Conservation (phyloP, 1,140 invertebrate species). For the Ostrea edulis region DNA sequence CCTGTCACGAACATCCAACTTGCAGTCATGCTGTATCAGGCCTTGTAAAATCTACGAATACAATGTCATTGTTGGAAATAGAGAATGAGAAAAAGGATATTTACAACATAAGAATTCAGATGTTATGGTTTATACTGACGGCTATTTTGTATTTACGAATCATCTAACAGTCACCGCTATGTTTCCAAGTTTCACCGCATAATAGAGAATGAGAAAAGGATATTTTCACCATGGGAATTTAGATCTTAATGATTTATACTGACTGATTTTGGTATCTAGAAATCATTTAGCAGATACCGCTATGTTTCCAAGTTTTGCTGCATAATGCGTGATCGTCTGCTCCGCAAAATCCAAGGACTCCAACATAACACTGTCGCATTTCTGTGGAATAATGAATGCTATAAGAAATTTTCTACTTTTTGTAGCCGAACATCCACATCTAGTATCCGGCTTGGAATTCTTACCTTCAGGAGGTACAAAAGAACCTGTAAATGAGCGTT, state of each 20-base stretch:
- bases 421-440: neutral
- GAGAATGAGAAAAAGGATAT: neutral
- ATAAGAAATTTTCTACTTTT: neutral
- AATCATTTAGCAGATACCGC: slow-evolving; percentile 29
- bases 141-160: neutral
- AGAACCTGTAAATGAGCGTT: slow-evolving; percentile 42
- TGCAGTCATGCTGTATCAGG: slow-evolving; percentile 42
- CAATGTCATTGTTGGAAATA: neutral
- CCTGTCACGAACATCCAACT: slow-evolving; percentile 41
- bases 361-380: slow-evolving; percentile 34
- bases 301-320: slow-evolving; percentile 47
- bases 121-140: neutral
- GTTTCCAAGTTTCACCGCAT: slow-evolving; percentile 50
- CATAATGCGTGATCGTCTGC: slow-evolving; percentile 52
- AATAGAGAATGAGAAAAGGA: no score
- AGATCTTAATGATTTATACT: no score
- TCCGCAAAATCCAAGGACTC: slow-evolving; percentile 46
- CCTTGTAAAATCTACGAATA: slow-evolving; percentile 43
- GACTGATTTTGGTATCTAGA: no score
- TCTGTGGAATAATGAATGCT: neutral
- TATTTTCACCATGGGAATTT: no score
- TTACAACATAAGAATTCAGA: neutral
- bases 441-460: neutral
- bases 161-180: slow-evolving; percentile 31
- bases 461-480: slow-evolving; percentile 41